phyloP scores from a whole-genome alignment of 2,888 invertebrate species.

The Rhagonycha fulva region DNA sequence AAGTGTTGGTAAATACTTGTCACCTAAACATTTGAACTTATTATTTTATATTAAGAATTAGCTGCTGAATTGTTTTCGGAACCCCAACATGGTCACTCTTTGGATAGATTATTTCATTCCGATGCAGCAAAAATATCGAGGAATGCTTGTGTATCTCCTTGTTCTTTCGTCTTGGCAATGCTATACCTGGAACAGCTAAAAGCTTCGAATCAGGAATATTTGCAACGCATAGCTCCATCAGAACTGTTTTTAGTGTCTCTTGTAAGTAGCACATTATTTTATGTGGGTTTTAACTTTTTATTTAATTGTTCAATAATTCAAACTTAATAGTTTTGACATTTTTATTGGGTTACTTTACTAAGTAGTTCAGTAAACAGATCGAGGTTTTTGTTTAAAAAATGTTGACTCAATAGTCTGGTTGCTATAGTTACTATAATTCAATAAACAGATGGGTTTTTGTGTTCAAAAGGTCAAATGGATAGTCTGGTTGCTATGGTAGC shows the following conservation, averaged over 20 bases:
- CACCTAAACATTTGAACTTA: not conserved
- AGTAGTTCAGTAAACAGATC: too few relatives aligned
- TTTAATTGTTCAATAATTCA: not conserved
- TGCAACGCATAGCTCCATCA: conserved; percentile 81
- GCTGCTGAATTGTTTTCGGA: conserved; percentile 85
- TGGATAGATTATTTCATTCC: conserved; percentile 77
- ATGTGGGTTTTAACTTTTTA: not conserved
- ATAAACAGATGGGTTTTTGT: too few relatives aligned
- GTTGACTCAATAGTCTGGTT: too few relatives aligned
- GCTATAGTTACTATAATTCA: too few relatives aligned
- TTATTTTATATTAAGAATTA: conserved; percentile 64
- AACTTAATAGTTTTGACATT: too few relatives aligned
- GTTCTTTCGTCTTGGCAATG: conserved; percentile 89
- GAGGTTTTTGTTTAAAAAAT: too few relatives aligned
- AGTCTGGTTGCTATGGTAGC: too few relatives aligned
- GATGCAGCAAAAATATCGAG: conserved; percentile 77
- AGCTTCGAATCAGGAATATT: conserved; percentile 79
- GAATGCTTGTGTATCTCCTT: conserved; percentile 86
- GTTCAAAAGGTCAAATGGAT: too few relatives aligned
- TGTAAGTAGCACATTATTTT: conserved; percentile 60
- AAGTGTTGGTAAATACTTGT: conserved; percentile 34
- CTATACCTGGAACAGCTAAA: conserved; percentile 91
- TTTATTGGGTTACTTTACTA: too few relatives aligned
- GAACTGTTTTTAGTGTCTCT: conserved; percentile 94
- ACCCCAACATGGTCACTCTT: conserved; percentile 72